Base-by-base conservation (phyloP, 1,140 invertebrate genomes). In the Bilobella aurantiaca region DNA sequence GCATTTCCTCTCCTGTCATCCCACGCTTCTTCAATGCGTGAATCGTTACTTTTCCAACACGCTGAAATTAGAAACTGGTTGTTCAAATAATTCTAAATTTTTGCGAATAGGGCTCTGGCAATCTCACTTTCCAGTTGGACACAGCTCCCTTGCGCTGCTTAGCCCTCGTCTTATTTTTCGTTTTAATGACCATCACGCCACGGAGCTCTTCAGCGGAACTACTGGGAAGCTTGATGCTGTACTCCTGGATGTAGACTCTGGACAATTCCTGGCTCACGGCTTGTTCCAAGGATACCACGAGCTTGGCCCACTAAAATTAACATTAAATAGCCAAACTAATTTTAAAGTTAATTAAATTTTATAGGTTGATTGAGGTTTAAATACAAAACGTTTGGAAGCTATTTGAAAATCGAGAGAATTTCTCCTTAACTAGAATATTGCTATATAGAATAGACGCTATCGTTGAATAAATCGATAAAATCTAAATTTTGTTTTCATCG, bases 181-280 rank as follows among this genome's bases (percentile, higher is more conserved):
- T 90, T 81, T 98, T 98, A 76, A 99, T 98, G 56, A 98, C 91
- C 88, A 98, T 93, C 3, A 99, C 89, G 14, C 92, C 96, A 27
- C 95, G 82, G 66, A 90, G 85, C 77, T 91, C 89, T 21, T 85
- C 88, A 0, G 84, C 86, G 74, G 88, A 86, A 74, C 92, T 90
- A 0, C 88, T 74, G 3, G 70, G 87, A 53, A 98, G 76, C 21
- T 90, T 91, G 66, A 98, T 95, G 57, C 91, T 94, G 78, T 98
- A 99, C 69, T 94, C 89, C 77, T 96, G 87, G 47, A 98, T 83
- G 77, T 93, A 96, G 64, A 88, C 85, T 71, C 92, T 88, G 1
- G 92, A 87, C 73, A 94, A 88, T 58, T 90, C 83, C 75, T 90
- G 88, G 0, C 90, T 89, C 23, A 97, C 90, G 0, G 93, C 91